These are phyloP conservation scores for Sinonovacula constricta DNA, from an alignment of 1,140 invertebrate genomes.

Conservation along the genomic window DNA sequence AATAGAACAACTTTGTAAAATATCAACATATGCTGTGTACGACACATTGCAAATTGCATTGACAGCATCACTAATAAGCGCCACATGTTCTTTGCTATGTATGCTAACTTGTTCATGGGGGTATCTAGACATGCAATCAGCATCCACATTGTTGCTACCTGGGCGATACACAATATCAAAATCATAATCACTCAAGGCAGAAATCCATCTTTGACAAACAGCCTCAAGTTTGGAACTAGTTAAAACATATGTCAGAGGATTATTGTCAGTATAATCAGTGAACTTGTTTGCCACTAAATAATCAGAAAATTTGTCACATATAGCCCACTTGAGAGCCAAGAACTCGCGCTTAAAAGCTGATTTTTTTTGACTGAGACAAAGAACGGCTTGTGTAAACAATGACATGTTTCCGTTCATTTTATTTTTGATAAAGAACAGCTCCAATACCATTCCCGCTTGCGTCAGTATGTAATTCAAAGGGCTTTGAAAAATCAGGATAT, in stretches of 20 bases:
- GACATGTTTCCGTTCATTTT: background rate
- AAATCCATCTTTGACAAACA: constrained; percentile 10
- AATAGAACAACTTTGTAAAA: background rate
- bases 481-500: constrained; percentile 16
- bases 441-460: constrained; percentile 3
- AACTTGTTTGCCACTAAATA: constrained; percentile 19
- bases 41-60: constrained; percentile 12
- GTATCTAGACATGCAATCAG: constrained; percentile 16
- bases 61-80: background rate
- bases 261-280: constrained; percentile 20
- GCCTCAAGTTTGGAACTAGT: constrained; percentile 16
- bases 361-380: constrained; percentile 10
- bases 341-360: constrained; percentile 20
- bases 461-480: constrained; percentile 23
- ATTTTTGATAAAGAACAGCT: constrained; percentile 14
- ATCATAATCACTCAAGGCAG: constrained; percentile 9
- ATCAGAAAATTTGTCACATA: constrained; percentile 12
- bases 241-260: constrained; percentile 14
- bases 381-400: constrained; percentile 18
- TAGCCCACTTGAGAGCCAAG: constrained; percentile 18
- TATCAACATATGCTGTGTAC: background rate
- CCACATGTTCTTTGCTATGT: background rate
- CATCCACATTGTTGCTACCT: constrained; percentile 7
- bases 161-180: constrained; percentile 29
- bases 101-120: background rate